phyloP scores from a whole-genome alignment of 2,888 invertebrate species.

The Trissolcus japonicus region DNA sequence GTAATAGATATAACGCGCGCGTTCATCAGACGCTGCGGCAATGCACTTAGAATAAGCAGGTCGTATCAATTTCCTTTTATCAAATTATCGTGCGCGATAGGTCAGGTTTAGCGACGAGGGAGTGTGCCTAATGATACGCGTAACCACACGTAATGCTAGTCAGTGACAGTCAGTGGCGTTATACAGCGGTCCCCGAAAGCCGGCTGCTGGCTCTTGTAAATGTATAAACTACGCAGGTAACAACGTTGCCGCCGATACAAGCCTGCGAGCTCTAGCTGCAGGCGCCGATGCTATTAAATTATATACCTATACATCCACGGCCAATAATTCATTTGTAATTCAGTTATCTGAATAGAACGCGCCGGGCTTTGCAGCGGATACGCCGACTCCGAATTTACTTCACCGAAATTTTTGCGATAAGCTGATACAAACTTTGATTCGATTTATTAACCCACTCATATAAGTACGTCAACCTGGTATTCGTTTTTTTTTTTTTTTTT shows the following conservation, averaged over 20 bases:
- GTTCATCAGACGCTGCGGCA: slow-evolving; percentile 38
- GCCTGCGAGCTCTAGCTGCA: slow-evolving; percentile 56
- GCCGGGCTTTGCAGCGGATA: slow-evolving; percentile 32
- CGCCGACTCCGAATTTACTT: slow-evolving; percentile 39
- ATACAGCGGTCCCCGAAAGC: slow-evolving; percentile 39
- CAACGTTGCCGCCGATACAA: slow-evolving; percentile 51
- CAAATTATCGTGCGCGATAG: slow-evolving; percentile 64
- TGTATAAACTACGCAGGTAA: slow-evolving; percentile 48
- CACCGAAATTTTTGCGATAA: slow-evolving; percentile 35
- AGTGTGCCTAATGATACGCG: slow-evolving; percentile 70
- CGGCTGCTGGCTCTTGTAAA: slow-evolving; percentile 44
- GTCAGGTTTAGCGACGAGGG: slow-evolving; percentile 53
- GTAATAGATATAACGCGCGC: slow-evolving; percentile 16
- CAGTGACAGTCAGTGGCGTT: slow-evolving; percentile 58
- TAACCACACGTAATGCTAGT: slow-evolving; percentile 71
- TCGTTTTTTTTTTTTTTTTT: too few species aligned
- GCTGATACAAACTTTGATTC: slow-evolving; percentile 20
- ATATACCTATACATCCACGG: slow-evolving; percentile 67
- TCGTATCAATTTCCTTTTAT: slow-evolving; percentile 66
- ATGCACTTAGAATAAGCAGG: slow-evolving; percentile 60
- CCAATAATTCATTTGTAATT: slow-evolving; percentile 73
- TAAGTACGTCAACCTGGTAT: too few species aligned
- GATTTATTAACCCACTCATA: slow-evolving; percentile 20
- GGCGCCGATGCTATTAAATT: slow-evolving; percentile 70
- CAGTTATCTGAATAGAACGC: slow-evolving; percentile 71